These are phyloP conservation scores for Sminthopsis crassicaudata DNA, from an alignment of 2,113 vertebrate genomes.

Conservation along the genomic window DNA sequence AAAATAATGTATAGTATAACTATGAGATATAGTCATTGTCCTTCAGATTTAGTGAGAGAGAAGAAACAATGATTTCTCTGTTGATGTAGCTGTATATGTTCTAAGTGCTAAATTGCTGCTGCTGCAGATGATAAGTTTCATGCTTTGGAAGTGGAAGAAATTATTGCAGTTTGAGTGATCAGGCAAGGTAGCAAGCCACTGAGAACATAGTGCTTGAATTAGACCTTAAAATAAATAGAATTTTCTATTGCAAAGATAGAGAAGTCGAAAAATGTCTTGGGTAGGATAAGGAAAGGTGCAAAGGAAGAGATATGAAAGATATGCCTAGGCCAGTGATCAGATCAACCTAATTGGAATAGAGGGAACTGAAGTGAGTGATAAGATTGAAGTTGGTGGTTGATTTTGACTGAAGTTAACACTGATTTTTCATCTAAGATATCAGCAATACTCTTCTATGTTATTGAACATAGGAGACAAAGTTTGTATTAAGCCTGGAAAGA, in stretches of 20 bases:
- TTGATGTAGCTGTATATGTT: too few relatives aligned
- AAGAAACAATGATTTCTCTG: too few relatives aligned
- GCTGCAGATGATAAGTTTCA: not conserved
- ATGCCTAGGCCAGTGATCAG: not conserved
- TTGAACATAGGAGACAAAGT: not conserved
- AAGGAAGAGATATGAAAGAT: not conserved
- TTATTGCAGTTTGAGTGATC: not conserved
- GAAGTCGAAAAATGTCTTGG: not conserved
- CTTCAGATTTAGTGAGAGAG: not conserved
- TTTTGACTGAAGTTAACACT: not conserved
- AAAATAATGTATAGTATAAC: not conserved
- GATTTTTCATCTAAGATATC: not conserved
- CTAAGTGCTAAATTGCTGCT: not conserved
- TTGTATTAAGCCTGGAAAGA: conserved; percentile 11
- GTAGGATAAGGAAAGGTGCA: not conserved
- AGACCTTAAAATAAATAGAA: conserved; percentile 1
- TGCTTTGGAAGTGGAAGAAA: not conserved
- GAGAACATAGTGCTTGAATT: conserved; percentile 1
- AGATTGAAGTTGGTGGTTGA: not conserved
- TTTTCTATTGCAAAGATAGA: not conserved
- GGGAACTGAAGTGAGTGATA: not conserved
- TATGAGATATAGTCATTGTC: not conserved
- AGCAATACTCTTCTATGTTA: not conserved
- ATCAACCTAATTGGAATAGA: not conserved
- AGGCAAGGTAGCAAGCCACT: not conserved